Conservation (phyloP, 2,888 invertebrate genomes). For the Clunio marinus region DNA sequence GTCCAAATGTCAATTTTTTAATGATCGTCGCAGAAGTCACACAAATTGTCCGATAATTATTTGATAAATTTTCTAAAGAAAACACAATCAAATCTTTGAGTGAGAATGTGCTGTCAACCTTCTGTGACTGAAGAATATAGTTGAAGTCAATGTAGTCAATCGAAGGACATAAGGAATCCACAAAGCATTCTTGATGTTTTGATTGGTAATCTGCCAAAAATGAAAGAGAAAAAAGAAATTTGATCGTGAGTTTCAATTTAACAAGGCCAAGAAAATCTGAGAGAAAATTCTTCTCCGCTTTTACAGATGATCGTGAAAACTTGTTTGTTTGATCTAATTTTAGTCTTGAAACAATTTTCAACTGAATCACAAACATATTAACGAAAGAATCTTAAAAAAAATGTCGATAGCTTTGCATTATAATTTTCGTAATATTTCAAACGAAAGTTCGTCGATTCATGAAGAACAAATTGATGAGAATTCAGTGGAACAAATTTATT, state of each 20-base stretch:
- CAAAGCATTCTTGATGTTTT: constrained; percentile 40
- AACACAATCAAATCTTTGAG: constrained; percentile 47
- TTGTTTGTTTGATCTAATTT: background rate
- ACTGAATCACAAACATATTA: too few species aligned
- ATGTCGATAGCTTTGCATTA: constrained; percentile 36
- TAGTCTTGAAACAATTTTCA: background rate
- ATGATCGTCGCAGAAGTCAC: constrained; percentile 45
- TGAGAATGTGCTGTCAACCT: constrained; percentile 44
- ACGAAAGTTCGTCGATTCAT: too few species aligned
- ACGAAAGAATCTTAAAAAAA: too few species aligned
- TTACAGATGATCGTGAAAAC: background rate
- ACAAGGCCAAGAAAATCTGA: background rate
- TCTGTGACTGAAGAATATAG: constrained; percentile 39
- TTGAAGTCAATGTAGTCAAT: constrained; percentile 46
- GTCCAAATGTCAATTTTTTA: constrained; percentile 45
- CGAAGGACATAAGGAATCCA: constrained; percentile 44
- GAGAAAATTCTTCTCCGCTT: background rate
- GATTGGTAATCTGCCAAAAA: constrained; percentile 24
- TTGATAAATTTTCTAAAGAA: constrained; percentile 46
- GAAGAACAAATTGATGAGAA: constrained; percentile 6
- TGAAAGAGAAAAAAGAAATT: constrained; percentile 9
- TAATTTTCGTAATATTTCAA: constrained; percentile 26
- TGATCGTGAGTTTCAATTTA: background rate
- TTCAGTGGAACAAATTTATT: constrained; percentile 31
- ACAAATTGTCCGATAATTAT: constrained; percentile 44